These are phyloP conservation scores for Drosophila ananassae DNA, from an alignment of 1,140 invertebrate species.

Conservation along the genomic window DNA sequence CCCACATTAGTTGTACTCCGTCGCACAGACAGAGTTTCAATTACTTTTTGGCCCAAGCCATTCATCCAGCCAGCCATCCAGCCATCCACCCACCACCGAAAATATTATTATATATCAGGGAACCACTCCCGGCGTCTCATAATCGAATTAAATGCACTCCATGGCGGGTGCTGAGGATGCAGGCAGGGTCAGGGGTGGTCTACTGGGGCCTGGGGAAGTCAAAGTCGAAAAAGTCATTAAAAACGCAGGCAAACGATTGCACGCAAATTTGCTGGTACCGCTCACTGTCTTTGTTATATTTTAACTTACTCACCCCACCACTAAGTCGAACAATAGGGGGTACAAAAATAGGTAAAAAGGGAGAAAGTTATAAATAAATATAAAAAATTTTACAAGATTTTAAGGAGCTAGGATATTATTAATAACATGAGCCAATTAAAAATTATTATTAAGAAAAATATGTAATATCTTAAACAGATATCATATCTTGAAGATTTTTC, in stretches of 20 bases:
- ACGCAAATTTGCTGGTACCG: slow-evolving; percentile 79
- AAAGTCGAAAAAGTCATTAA: slow-evolving; percentile 74
- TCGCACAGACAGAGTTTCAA: slow-evolving; percentile 70
- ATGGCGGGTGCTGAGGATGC: slow-evolving; percentile 3
- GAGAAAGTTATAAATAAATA: no score
- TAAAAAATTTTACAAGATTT: no score
- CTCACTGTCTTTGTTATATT: slow-evolving; percentile 35
- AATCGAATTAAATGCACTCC: slow-evolving; percentile 81
- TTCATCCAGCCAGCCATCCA: no score
- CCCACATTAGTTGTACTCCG: slow-evolving; percentile 81
- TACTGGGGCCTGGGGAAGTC: neutral
- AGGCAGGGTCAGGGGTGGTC: neutral
- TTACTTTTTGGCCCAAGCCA: slow-evolving; percentile 49
- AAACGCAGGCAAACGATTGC: slow-evolving; percentile 72
- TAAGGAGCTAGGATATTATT: no score
- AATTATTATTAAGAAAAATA: no score
- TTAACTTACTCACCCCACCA: neutral
- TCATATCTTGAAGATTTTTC: no score
- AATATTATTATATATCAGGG: slow-evolving; percentile 7
- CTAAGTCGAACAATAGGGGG: neutral
- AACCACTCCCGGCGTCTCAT: slow-evolving; percentile 49
- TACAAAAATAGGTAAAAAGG: neutral
- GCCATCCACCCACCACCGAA: slow-evolving; percentile 10
- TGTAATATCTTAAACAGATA: no score
- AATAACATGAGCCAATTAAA: no score